Base-by-base conservation (phyloP, 92 coral and sea anemone species). In the Siderastrea siderea region DNA sequence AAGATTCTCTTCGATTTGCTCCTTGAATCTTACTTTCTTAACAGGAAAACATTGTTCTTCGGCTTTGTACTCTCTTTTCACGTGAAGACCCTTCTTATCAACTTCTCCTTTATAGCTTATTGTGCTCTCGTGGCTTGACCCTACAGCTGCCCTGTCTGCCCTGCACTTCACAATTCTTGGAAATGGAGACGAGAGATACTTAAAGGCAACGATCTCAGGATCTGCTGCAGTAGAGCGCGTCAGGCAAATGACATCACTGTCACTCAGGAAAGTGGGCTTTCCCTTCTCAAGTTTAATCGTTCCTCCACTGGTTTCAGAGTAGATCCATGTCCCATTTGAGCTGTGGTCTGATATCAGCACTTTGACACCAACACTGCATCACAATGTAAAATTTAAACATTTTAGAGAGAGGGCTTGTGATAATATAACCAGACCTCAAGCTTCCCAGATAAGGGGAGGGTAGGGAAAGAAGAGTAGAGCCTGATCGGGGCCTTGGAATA, bases 321-420 rank as follows among this genome's bases (percentile, higher is more conserved):
- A 17, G 44, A 88, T 74, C 88, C 87, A 88, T 53, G 91, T 88
- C 43, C 91, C 91, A 74, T 88, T 88, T 63, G 91, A 52, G 71
- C 91, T 88, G 81, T 64, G 85, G 64, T 88, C 91, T 55, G 91
- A 50, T 19, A 88, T 70, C 7, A 76, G 13, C 50, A 88, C 87
- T 17, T 8, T 46, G 14, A 4, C 14, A 47, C 15, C 74, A 60
- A 38, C 58, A 82, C 79, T 64, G 61, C 48, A 68, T 52, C 66
- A 65, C 82, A 75, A 4, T 14, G 15, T 11, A 60, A 86, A 26
- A 26, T 26, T 26, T 26, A 26, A 26, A 26, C 38, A 26, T 26
- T 26, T 26, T 26, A 26, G 38, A 26, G 38, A 26, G 38, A 26
- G 38, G 38, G 38, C 38, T 26, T 26, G 38, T 26, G 38, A 26